A percentile compares a stretch with the other conserved stretches of the same genome.
Evolutionary conservation across 2,113 vertebrate species (phyloP).

Genomic region (Prunella fulvescens): DNA sequence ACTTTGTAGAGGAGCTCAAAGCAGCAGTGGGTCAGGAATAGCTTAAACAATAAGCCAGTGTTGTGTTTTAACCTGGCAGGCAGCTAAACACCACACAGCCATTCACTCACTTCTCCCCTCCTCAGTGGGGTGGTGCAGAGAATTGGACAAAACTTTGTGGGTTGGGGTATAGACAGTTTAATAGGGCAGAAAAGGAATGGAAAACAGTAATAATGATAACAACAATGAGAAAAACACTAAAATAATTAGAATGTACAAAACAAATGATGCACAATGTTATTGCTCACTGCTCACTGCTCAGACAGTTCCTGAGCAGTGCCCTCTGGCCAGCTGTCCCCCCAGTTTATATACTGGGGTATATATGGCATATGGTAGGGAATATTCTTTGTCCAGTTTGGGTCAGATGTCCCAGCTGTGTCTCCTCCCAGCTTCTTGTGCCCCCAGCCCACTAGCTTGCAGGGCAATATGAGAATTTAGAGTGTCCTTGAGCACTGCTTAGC

Average conservation of each 20-base stretch:
- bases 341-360: background rate
- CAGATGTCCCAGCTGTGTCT: background rate
- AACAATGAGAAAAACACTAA: background rate
- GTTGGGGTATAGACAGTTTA: background rate
- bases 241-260: background rate
- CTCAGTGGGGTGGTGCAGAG: background rate
- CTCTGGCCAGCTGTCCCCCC: background rate
- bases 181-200: background rate
- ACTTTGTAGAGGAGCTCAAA: background rate
- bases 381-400: background rate
- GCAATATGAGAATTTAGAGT: background rate
- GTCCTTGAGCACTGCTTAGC: background rate
- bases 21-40: background rate
- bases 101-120: background rate
- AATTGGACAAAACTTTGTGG: background rate
- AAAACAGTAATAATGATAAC: background rate
- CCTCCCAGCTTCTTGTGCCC: background rate
- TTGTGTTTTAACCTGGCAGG: background rate
- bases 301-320: background rate
- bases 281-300: background rate
- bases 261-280: background rate
- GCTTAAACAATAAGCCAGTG: background rate
- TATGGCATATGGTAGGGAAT: background rate
- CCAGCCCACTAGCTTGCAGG: accelerated
- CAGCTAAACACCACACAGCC: background rate